A percentile compares a stretch with the other conserved stretches of the same genome.
Conservation (phyloP, 2,797 vertebrate genomes). For the Sparidentex hasta region DNA sequence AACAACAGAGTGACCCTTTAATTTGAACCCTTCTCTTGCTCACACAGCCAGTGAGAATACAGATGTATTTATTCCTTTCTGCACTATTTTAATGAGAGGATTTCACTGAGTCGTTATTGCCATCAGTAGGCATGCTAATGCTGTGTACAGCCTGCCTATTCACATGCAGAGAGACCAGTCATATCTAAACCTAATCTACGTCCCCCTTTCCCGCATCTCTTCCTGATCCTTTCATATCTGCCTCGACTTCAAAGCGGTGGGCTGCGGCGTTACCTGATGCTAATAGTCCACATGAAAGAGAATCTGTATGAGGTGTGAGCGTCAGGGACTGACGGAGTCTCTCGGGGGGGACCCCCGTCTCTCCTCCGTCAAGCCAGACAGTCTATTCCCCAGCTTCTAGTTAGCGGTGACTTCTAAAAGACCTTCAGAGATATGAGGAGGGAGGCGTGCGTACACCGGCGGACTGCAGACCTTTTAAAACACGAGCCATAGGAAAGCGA, state of each 20-base stretch:
- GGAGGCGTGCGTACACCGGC: slow-evolving; percentile 39
- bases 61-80: slow-evolving; percentile 4
- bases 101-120: background rate
- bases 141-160: slow-evolving; percentile 39
- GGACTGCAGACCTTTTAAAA: slow-evolving; percentile 57
- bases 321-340: slow-evolving; percentile 71
- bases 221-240: slow-evolving; percentile 75
- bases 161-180: slow-evolving; percentile 45
- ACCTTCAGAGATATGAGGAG: slow-evolving; percentile 72
- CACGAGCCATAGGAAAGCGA: slow-evolving; percentile 49
- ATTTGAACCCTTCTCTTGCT: background rate
- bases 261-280: slow-evolving; percentile 78
- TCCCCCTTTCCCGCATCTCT: slow-evolving; percentile 52
- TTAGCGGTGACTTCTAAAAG: slow-evolving; percentile 83
- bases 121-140: slow-evolving; percentile 10
- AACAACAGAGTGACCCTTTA: no score
- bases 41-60: background rate
- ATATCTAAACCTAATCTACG: slow-evolving; percentile 54
- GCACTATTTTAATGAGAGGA: slow-evolving; percentile 11
- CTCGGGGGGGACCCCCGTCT: slow-evolving; percentile 65
- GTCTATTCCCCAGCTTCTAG: slow-evolving; percentile 81
- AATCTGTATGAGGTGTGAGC: slow-evolving; percentile 78
- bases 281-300: slow-evolving; percentile 86
- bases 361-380: slow-evolving; percentile 73
- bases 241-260: slow-evolving; percentile 78